phyloP scores from a whole-genome alignment of 2,888 invertebrate species.

The Metalampra italica region DNA sequence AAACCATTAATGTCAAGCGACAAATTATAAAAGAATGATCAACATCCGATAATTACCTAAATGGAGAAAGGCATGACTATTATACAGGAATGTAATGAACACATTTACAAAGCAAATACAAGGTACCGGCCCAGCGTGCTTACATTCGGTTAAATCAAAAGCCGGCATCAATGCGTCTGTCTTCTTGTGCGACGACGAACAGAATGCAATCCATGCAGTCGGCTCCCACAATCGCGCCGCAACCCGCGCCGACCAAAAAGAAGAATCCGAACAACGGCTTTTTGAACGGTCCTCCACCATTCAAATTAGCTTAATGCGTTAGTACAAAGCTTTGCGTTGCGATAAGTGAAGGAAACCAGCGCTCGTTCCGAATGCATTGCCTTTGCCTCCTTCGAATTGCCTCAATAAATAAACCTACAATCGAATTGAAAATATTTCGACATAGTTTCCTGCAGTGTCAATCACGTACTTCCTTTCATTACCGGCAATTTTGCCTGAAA shows the following conservation, averaged over 20 bases:
- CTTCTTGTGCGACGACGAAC: conserved; percentile 59
- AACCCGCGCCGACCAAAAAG: conserved; percentile 50
- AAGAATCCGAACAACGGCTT: conserved; percentile 72
- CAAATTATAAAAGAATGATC: background rate
- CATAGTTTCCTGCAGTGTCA: conserved; percentile 18
- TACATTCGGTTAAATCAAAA: conserved; percentile 52
- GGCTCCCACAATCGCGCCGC: conserved; percentile 64
- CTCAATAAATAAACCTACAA: conserved; percentile 43
- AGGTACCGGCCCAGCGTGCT: conserved; percentile 23
- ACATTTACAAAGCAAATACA: conserved; percentile 40
- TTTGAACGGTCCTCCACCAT: conserved; percentile 68
- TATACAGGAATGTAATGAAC: conserved; percentile 32
- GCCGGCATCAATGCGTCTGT: conserved; percentile 58
- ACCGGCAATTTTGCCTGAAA: conserved; percentile 20
- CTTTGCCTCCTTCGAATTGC: too few relatives aligned
- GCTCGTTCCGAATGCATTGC: conserved; percentile 37
- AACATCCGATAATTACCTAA: background rate
- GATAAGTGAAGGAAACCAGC: conserved; percentile 61
- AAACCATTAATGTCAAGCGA: background rate
- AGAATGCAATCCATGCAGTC: conserved; percentile 63
- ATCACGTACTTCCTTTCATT: conserved; percentile 8
- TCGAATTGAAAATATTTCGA: conserved; percentile 27
- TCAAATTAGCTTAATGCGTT: conserved; percentile 77
- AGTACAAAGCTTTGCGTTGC: conserved; percentile 68
- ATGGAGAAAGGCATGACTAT: background rate